phyloP scores from a whole-genome alignment of 2,113 vertebrate genomes.

The Oryzias javanicus region DNA sequence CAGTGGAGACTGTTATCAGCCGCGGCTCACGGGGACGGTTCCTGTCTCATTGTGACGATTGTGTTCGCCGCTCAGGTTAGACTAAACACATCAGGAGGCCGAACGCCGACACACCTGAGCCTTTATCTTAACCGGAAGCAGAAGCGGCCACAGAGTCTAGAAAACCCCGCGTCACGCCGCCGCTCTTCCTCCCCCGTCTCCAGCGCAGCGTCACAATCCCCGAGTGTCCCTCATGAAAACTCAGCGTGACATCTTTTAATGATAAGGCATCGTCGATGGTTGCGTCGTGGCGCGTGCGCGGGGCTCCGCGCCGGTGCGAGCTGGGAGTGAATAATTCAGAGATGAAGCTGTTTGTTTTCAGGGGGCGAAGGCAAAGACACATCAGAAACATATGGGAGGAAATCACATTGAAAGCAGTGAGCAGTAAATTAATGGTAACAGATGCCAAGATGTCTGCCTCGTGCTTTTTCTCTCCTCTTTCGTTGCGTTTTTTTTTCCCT shows the following conservation, averaged over 20 bases:
- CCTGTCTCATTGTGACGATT: slow-evolving; percentile 70
- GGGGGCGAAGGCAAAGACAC: slow-evolving; percentile 83
- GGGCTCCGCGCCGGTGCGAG: slow-evolving; percentile 21
- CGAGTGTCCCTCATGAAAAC: slow-evolving; percentile 39
- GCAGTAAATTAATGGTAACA: slow-evolving; percentile 84
- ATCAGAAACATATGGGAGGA: slow-evolving; percentile 80
- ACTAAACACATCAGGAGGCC: slow-evolving; percentile 85
- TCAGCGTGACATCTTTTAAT: slow-evolving; percentile 71
- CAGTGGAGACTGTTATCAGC: slow-evolving; percentile 63
- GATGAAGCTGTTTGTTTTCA: slow-evolving; percentile 74
- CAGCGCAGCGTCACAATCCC: slow-evolving; percentile 15
- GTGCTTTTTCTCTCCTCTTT: slow-evolving; percentile 60
- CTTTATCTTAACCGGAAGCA: slow-evolving; percentile 79
- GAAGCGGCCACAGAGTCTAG: slow-evolving; percentile 56
- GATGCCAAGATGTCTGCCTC: slow-evolving; percentile 82
- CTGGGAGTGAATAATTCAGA: slow-evolving; percentile 77
- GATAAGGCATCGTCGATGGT: slow-evolving; percentile 77
- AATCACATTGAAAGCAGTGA: slow-evolving; percentile 78
- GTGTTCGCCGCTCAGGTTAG: slow-evolving; percentile 72
- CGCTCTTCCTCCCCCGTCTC: neutral
- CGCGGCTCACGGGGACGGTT: slow-evolving; percentile 47
- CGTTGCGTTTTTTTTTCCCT: slow-evolving; percentile 70
- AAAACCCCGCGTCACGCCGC: slow-evolving; percentile 11
- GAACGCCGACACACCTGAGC: slow-evolving; percentile 84
- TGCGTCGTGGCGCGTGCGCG: slow-evolving; percentile 6